Percentiles rank a stretch among this genome's conserved stretches.
Evolutionary conservation across 2,113 vertebrate species (phyloP).

Genomic region (Melanocharis versteri): DNA sequence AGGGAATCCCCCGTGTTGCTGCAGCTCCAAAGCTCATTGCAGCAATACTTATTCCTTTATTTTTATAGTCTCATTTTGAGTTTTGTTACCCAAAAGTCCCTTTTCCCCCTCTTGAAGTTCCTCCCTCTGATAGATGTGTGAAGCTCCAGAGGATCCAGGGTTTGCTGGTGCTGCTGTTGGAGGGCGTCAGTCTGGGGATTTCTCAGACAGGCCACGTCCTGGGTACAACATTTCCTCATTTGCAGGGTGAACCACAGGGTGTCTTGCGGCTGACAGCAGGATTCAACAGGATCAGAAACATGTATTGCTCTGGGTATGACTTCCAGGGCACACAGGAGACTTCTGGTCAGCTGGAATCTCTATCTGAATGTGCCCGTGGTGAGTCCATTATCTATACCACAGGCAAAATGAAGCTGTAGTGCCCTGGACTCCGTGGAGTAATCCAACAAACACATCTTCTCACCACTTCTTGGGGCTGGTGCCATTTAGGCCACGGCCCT

Average conservation of each 20-base stretch:
- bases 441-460: neutral
- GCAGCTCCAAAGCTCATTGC: neutral
- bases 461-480: neutral
- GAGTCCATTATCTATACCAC: neutral
- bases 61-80: neutral
- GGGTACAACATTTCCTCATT: neutral
- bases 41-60: neutral
- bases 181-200: neutral
- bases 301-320: neutral
- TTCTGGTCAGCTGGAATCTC: neutral
- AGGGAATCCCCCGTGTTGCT: neutral
- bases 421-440: neutral
- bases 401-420: neutral
- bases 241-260: accelerated
- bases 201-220: neutral
- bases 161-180: constrained; percentile 34
- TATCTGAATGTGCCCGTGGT: neutral
- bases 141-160: neutral
- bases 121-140: neutral
- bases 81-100: neutral
- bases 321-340: neutral
- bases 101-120: neutral
- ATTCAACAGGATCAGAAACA: neutral
- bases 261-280: neutral
- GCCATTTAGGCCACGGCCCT: neutral